Conservation (phyloP, 2,797 vertebrate genomes). For the Gobio occitaniae region DNA sequence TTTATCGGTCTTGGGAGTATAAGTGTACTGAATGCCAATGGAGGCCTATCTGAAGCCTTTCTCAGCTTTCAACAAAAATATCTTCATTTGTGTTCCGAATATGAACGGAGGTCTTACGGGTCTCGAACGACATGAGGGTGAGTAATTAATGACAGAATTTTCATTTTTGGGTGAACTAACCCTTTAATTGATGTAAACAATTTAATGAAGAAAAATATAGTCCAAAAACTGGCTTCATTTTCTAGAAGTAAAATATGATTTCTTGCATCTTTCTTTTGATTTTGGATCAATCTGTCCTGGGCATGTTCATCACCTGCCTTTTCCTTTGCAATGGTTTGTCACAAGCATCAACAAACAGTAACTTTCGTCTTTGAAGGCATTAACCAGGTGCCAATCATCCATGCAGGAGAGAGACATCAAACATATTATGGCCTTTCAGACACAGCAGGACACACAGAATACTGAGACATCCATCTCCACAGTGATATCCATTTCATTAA, state of each 20-base stretch:
- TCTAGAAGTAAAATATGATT: not conserved
- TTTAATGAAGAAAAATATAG: not conserved
- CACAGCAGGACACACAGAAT: conserved; percentile 49
- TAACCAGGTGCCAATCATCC: conserved; percentile 53
- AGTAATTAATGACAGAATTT: too few species aligned
- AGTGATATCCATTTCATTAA: conserved; percentile 66
- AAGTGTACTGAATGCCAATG: too few species aligned
- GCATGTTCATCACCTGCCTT: not conserved
- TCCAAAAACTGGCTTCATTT: not conserved
- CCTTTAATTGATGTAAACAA: not conserved
- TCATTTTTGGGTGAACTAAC: too few species aligned
- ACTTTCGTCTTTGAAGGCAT: conserved; percentile 32
- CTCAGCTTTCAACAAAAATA: too few species aligned
- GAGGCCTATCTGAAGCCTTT: too few species aligned
- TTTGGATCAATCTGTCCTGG: not conserved
- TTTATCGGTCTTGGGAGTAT: too few species aligned
- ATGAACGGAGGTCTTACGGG: too few species aligned
- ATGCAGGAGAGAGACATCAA: conserved; percentile 39
- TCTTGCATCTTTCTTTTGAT: not conserved
- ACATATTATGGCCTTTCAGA: conserved; percentile 53
- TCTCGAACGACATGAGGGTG: too few species aligned
- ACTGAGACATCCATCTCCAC: conserved; percentile 56
- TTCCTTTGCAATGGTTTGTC: conserved; percentile 29
- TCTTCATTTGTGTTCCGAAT: too few species aligned
- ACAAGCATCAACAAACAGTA: not conserved